A percentile compares a stretch with the other conserved stretches of the same genome.
Evolutionary conservation across 2,888 invertebrate genomes (phyloP).

Genomic region (Tyria jacobaeae): DNA sequence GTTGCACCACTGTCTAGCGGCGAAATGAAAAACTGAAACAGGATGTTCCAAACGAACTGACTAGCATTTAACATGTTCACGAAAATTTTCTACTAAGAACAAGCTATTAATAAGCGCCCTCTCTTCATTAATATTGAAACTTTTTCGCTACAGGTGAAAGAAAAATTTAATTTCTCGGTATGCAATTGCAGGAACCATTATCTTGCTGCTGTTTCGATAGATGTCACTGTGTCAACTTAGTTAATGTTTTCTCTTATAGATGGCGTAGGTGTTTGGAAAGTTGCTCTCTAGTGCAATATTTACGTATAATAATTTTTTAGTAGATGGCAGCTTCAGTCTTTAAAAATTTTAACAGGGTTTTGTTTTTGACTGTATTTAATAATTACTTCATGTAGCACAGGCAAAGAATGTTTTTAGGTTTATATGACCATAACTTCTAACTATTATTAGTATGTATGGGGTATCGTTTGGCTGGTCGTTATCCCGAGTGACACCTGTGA

Average conservation of each 20-base stretch:
- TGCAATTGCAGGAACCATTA: background rate
- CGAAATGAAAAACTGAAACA: background rate
- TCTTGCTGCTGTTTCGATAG: background rate
- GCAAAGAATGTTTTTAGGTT: too few species aligned
- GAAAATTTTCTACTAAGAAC: background rate
- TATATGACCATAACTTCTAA: too few species aligned
- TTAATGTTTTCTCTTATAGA: background rate
- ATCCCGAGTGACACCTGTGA: too few species aligned
- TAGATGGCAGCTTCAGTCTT: conserved; percentile 1
- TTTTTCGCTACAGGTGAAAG: background rate
- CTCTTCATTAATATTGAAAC: background rate
- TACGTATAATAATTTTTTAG: background rate
- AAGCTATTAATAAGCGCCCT: background rate
- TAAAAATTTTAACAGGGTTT: background rate
- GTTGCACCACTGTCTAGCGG: background rate
- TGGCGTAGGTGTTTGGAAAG: background rate
- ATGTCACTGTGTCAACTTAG: background rate
- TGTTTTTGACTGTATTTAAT: too few species aligned
- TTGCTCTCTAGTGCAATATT: background rate
- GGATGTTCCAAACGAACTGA: background rate
- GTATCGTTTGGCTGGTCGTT: too few species aligned
- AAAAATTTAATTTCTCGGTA: background rate
- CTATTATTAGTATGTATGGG: too few species aligned
- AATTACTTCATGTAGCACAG: too few species aligned
- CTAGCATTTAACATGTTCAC: background rate